phyloP scores from a whole-genome alignment of 1,140 invertebrate species.

The Drosophila albomicans region DNA sequence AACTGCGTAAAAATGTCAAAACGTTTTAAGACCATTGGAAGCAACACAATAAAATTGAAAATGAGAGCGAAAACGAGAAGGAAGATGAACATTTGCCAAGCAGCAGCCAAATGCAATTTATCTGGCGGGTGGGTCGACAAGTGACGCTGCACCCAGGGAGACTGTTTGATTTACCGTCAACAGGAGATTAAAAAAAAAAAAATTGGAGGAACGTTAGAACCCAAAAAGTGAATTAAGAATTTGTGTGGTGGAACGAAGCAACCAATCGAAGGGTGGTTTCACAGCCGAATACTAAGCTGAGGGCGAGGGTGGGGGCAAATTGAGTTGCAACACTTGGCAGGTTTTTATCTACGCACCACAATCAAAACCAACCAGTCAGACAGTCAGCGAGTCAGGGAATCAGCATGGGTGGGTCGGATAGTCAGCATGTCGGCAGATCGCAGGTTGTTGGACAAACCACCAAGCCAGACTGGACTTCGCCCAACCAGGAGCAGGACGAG shows the following conservation, averaged over 20 bases:
- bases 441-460: conserved; percentile 20
- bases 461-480: conserved; percentile 15
- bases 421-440: conserved; percentile 29
- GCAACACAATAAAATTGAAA: conserved; percentile 66
- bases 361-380: conserved; percentile 50
- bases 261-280: conserved; percentile 56
- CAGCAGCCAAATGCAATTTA: conserved; percentile 80
- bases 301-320: conserved; percentile 50
- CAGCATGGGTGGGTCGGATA: conserved; percentile 10
- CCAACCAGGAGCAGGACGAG: conserved; percentile 33
- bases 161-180: conserved; percentile 83
- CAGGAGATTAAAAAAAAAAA: conserved; percentile 79
- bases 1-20: conserved; percentile 80
- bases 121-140: conserved; percentile 54
- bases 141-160: conserved; percentile 77
- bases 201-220: conserved; percentile 1
- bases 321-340: conserved; percentile 83
- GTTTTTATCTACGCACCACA: conserved; percentile 83
- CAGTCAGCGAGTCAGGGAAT: conserved; percentile 4
- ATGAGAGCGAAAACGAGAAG: conserved; percentile 33
- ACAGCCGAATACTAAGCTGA: conserved; percentile 8
- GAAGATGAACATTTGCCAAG: conserved; percentile 44
- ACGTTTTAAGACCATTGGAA: conserved; percentile 65
- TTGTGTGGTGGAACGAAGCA: conserved; percentile 76
- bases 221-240: conserved; percentile 82